These are phyloP conservation scores for Micropterix aruncella DNA, from an alignment of 2,888 invertebrate genomes.

Conservation along the genomic window DNA sequence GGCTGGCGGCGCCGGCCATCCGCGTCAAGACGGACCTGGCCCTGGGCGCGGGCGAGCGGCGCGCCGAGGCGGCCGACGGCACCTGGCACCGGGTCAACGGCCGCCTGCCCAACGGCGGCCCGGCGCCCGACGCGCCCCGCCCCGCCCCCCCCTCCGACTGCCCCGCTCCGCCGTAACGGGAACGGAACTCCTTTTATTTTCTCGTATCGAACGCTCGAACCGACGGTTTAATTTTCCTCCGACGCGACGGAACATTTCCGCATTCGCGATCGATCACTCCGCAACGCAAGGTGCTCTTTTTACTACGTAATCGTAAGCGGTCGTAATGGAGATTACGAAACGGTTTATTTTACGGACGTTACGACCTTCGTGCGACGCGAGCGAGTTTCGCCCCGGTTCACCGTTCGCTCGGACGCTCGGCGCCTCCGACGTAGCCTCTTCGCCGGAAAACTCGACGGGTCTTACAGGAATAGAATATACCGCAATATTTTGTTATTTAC, in stretches of 20 bases:
- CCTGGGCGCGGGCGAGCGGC: slow-evolving; percentile 16
- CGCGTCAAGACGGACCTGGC: slow-evolving; percentile 22
- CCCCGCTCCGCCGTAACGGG: no score
- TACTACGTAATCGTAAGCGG: neutral
- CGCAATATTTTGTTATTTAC: neutral
- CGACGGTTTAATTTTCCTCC: neutral
- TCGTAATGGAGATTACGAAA: neutral
- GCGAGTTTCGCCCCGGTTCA: neutral
- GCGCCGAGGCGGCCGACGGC: slow-evolving; percentile 11
- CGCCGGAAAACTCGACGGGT: neutral
- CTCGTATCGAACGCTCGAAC: no score
- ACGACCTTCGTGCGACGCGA: neutral
- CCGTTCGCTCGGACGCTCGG: neutral
- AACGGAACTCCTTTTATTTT: no score
- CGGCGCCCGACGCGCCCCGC: no score
- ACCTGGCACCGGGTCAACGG: no score
- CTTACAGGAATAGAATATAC: neutral
- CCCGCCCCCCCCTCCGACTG: no score
- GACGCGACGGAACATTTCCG: neutral
- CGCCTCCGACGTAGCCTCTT: neutral
- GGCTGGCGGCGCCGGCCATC: slow-evolving; percentile 20
- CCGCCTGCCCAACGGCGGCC: no score
- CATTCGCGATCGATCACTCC: neutral
- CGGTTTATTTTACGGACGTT: neutral
- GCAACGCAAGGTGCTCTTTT: neutral